Evolutionary conservation across 2,888 invertebrate species (phyloP), one percentile per base, ranked within the genome.

Genomic region (Eupithecia pulchellata): DNA sequence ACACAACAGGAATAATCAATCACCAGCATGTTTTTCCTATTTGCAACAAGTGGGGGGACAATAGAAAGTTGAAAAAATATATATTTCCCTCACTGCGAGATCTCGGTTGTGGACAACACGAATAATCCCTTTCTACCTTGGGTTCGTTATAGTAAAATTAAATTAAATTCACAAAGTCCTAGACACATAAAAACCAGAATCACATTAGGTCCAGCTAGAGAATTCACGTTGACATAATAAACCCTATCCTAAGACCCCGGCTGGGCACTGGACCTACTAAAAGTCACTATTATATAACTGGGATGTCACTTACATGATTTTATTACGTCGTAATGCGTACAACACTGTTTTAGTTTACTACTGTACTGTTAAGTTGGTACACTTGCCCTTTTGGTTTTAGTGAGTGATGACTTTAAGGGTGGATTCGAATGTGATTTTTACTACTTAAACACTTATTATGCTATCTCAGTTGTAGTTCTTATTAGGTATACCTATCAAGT

Each of bases 291-390:
- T 81, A 78, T 81, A 83, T 80, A 83, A 85, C 84, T 87, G 80
- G 78, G 76, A 80, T 83, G 89, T 88, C 90, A 85, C 85, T 89
- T 88, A 84, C 82, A 80, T 81, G 80, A 85, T 83, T 91, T 91
- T 91, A 91, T 86, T 89, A 86, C 71, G 84, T 85, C 87, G 86
- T 91, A 88, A 87, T 81, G 77, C 79, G 77, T 73, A 81, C 82
- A 79, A 81, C 82, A 81, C 76, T 81, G 82, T 81, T 76, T 72
- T 71, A 79, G 81, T 86, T 87, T 87, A 86, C 81, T 82, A 76
- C 32, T n/a, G n/a, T 80, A 85, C 85, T 83, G 82, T 32, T 36
- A 60, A 82, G 79, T 76, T 77, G 66, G 74, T 68, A 75, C 67
- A 67, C 64, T 66, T 72, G 63, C 47, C 25, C 34, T 66, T 72